These are phyloP conservation scores for Echiichthys vipera DNA, from an alignment of 2,797 vertebrate species.

Conservation along the genomic window DNA sequence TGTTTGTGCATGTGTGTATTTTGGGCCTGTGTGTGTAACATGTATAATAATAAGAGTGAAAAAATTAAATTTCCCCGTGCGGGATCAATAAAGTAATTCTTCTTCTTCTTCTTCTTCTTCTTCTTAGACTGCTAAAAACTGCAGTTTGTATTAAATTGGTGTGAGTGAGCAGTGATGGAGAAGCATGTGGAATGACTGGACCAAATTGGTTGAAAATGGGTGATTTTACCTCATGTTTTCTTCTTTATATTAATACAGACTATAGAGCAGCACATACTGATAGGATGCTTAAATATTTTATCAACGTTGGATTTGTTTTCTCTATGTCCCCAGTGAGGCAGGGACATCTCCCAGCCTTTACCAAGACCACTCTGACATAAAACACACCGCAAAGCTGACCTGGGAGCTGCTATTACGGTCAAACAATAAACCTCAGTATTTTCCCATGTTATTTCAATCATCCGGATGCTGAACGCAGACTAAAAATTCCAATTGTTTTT, in stretches of 20 bases:
- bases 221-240: conserved; percentile 7
- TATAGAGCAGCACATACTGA: conserved; percentile 16
- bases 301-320: conserved; percentile 43
- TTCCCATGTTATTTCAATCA: conserved; percentile 35
- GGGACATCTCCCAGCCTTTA: conserved; percentile 38
- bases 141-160: too few species aligned
- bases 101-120: too few species aligned
- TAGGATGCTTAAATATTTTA: conserved; percentile 55
- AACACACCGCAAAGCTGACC: neutral
- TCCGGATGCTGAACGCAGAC: conserved; percentile 1
- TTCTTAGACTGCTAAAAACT: too few species aligned
- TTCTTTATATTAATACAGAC: neutral
- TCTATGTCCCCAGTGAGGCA: conserved; percentile 19
- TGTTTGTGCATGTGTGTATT: too few species aligned
- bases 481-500: conserved; percentile 4
- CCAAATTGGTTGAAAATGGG: neutral
- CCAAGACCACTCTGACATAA: conserved; percentile 10
- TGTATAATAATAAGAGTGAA: too few species aligned
- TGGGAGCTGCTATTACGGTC: conserved; percentile 7
- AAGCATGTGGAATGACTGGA: neutral
- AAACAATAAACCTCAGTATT: conserved; percentile 30
- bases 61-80: too few species aligned
- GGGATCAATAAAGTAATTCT: too few species aligned
- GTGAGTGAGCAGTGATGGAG: neutral
- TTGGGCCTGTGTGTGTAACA: too few species aligned